Base-by-base conservation (phyloP, 2,888 invertebrate species). In the Eupithecia inturbata region DNA sequence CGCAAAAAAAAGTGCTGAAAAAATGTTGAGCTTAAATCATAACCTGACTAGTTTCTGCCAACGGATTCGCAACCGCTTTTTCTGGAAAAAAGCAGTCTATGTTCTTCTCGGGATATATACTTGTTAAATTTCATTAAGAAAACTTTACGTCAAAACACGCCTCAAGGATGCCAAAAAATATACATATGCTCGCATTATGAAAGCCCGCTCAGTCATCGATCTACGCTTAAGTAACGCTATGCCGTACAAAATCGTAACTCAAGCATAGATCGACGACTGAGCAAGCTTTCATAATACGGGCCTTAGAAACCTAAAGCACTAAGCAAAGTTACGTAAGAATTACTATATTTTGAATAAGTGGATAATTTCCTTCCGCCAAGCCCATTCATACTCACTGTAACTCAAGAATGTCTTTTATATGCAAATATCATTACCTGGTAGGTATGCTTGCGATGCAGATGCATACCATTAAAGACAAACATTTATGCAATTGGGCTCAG, bases 361-460 rank as follows among this genome's bases (percentile, higher is more conserved):
- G 12, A n/a, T 31, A 67, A 28, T 67, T 67, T 49, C 49, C 49
- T 49, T 67, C 49, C 22, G 22, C n/a, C 53, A 33, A 53, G 31
- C 33, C 31, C 33, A 53, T 41, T 53, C 22, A 22, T 16, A 53
- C 53, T 33, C 22, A 53, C 1, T 49, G 45, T 36, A 41, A 39
- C 22, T 33, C 68, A 22, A 33, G 49, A 68, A 68, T 68, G 22
- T 53, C 49, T 68, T 67, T 68, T 53, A 68, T 53, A 68, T 68
- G 33, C 33, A 68, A 49, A 68, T 49, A 39, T 62, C 19, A 62
- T 22, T 64, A 64, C 31, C 66, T 66, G 22, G 12, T 39, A 28
- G 19, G 9, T 28, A 68, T 26, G 33, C 26, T 33, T 36, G 53
- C 53, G 14, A 19, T 68, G 63, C 63, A 26, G n/a, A 64, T 64